phyloP scores from a whole-genome alignment of 2,797 vertebrate genomes.

The Taeniopygia guttata region DNA sequence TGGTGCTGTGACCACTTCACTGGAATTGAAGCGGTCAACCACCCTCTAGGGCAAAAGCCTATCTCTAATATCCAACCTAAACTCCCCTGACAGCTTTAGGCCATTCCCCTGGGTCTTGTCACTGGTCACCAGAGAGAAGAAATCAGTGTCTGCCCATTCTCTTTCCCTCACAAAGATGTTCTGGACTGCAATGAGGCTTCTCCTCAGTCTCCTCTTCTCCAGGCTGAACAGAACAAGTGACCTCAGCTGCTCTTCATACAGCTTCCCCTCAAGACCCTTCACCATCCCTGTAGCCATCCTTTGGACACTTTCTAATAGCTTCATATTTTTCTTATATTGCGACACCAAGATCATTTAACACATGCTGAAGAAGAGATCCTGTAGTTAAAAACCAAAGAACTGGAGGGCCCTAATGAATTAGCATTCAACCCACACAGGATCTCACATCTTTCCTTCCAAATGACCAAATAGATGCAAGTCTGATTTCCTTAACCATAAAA shows the following conservation, averaged over 20 bases:
- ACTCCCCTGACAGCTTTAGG: background rate
- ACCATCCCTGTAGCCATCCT: background rate
- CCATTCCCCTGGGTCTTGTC: background rate
- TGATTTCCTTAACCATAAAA: background rate
- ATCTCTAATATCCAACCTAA: background rate
- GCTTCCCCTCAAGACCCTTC: background rate
- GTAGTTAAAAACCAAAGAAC: background rate
- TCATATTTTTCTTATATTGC: background rate
- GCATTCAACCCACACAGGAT: background rate
- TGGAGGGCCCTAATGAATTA: background rate
- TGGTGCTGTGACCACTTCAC: background rate
- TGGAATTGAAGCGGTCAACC: background rate
- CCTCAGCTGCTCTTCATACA: rapidly evolving
- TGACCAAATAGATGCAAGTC: background rate
- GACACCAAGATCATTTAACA: background rate
- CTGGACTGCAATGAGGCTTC: background rate
- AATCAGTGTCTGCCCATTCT: background rate
- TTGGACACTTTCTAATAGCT: background rate
- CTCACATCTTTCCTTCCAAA: background rate
- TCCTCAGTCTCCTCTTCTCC: background rate
- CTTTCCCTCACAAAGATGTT: background rate
- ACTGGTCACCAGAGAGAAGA: background rate
- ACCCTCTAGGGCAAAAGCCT: background rate
- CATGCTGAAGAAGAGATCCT: background rate
- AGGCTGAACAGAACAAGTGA: background rate